Evolutionary conservation across 1,140 invertebrate genomes (phyloP).

Genomic region (Nixonia krombeini): DNA sequence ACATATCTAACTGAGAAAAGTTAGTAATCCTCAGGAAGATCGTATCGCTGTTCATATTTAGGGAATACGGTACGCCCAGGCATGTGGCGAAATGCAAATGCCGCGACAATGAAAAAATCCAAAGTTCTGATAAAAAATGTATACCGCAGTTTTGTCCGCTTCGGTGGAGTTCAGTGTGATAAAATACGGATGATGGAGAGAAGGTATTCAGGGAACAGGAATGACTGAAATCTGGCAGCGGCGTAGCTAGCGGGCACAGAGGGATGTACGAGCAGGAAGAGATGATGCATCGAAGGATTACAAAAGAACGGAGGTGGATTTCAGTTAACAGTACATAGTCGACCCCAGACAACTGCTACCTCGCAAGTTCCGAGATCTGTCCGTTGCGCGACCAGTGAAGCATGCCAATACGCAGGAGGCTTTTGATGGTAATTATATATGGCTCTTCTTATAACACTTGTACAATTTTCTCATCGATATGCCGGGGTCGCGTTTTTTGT

Average conservation of each 20-base stretch:
- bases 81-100: no score
- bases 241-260: constrained; percentile 32
- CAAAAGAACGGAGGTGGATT: constrained; percentile 32
- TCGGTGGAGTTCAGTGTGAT: no score
- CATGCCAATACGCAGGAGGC: constrained; percentile 34
- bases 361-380: constrained; percentile 26
- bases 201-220: no score
- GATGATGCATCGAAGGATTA: constrained; percentile 45
- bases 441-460: constrained; percentile 45
- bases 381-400: constrained; percentile 40
- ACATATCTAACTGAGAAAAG: no score
- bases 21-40: no score
- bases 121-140: no score
- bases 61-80: no score
- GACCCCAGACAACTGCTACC: constrained; percentile 19
- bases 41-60: no score
- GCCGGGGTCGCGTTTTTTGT: constrained; percentile 31
- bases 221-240: constrained; percentile 25
- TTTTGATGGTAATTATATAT: constrained; percentile 45
- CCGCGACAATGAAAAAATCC: no score
- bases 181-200: no score
- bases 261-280: background rate
- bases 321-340: constrained; percentile 29
- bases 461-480: constrained; percentile 45
- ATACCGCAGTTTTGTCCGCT: no score